These are phyloP conservation scores for Diploscapter pachys DNA, from an alignment of 1,140 invertebrate species.

Conservation along the genomic window DNA sequence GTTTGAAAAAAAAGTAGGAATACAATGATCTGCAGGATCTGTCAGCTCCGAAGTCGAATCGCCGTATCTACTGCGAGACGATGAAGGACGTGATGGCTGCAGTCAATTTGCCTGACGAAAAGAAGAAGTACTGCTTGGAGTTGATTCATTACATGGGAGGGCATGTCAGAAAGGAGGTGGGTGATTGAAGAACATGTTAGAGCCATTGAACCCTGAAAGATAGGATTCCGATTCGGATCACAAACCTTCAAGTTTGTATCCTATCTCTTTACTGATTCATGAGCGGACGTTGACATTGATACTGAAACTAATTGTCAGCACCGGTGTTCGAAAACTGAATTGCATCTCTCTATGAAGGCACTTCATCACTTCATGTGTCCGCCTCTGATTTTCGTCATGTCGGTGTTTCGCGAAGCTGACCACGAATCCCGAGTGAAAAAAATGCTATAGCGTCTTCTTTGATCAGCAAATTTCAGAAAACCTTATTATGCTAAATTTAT, in stretches of 20 bases:
- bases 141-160: constrained; percentile 13
- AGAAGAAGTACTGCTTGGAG: background rate
- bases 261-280: background rate
- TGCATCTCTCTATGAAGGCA: no score
- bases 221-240: no score
- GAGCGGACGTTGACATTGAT: constrained; percentile 1
- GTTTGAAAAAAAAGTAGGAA: no score
- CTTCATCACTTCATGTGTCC: no score
- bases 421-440: no score
- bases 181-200: background rate
- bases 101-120: background rate
- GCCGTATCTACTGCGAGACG: background rate
- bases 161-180: constrained; percentile 1
- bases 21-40: background rate
- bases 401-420: no score
- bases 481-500: no score
- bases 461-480: no score
- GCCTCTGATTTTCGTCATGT: no score
- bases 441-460: no score
- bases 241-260: background rate
- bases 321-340: no score
- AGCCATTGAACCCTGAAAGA: no score
- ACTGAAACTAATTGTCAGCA: background rate
- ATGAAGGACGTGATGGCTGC: background rate
- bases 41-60: constrained; percentile 3